Base-by-base conservation (phyloP, 2,113 vertebrate genomes). In the Anoura caudifer region DNA sequence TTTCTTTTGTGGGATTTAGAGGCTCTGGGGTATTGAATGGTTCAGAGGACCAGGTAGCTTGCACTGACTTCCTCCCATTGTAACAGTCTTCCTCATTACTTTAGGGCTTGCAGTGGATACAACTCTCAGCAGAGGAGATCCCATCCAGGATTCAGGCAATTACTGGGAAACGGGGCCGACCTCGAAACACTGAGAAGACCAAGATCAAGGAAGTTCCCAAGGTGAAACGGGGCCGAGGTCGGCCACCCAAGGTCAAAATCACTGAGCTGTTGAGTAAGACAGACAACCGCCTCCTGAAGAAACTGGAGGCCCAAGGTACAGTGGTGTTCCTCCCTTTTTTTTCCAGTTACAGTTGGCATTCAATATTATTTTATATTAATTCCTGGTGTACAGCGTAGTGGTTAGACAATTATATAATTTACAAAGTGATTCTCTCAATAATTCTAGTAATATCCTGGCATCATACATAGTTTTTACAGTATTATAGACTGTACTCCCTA, bases 131-230 rank as follows among this genome's bases (percentile, higher is more conserved):
- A 28, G 99, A 99, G 94, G 99, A 99, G 97, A 99, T 99, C 95
- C 99, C 99, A 0, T 99, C 99, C 0, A 99, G 99, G 97, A 99
- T 99, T 98, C 99, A 99, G 98, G 99, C 99, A 92, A 99, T 99
- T 98, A 99, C 99, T 1, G 99, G 99, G 91, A 99, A 99, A 73
- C 98, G 99, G 0, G 99, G 99, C 33, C 99, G 99, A 45, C 99
- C 99, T 73, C 99, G 99, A n/a, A 99, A 99, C 63, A 98, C 99
- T 0, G 99, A 99, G 97, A 99, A 99, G 92, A 33, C 77, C 28
- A 99, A 98, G 52, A 28, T 93, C 93, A 99, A 98, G 98, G 98
- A 99, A 94, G 81, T 98, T 12, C 86, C 98, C 5, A 98, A 98
- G 19, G 69, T 96, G 59, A 98, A 99, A 82, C 98, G 99, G 5